Conservation (phyloP, 2,113 vertebrate genomes). For the Lepisosteus oculatus region DNA sequence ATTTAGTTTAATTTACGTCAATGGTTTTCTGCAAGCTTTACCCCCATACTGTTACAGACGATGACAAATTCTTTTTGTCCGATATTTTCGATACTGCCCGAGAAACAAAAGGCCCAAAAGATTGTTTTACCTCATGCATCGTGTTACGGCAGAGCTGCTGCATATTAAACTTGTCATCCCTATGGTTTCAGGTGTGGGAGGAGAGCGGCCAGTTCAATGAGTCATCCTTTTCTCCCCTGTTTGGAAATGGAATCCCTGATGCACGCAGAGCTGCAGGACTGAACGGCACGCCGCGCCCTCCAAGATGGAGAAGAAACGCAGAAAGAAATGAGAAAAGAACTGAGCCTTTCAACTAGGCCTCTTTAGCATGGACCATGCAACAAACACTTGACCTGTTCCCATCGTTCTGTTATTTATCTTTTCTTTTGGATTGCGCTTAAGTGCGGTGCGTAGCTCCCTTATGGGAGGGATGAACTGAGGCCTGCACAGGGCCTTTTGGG, state of each 20-base stretch:
- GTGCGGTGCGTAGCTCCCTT: constrained; percentile 15
- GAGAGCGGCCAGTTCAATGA: not conserved
- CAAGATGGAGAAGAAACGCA: constrained; percentile 95
- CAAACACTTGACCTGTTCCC: constrained; percentile 55
- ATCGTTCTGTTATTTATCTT: not conserved
- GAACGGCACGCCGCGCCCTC: constrained; percentile 43
- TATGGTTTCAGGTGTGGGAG: constrained; percentile 1
- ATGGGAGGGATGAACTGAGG: constrained; percentile 39
- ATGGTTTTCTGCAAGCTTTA: too few relatives aligned
- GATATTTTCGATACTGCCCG: too few relatives aligned
- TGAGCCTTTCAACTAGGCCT: constrained; percentile 60
- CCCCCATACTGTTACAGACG: too few relatives aligned
- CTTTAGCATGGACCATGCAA: constrained; percentile 64
- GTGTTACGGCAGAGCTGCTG: too few relatives aligned
- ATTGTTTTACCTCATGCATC: too few relatives aligned
- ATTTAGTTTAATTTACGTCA: too few relatives aligned
- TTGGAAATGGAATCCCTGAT: constrained; percentile 48
- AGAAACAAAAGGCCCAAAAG: too few relatives aligned
- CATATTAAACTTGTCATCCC: too few relatives aligned
- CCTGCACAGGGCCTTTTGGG: constrained; percentile 22
- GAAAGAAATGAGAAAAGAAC: constrained; percentile 86
- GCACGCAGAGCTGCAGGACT: constrained; percentile 46
- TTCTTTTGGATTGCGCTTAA: constrained; percentile 24
- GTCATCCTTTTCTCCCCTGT: constrained; percentile 6
- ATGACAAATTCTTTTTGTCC: too few relatives aligned